Base-by-base conservation (phyloP, 2,113 vertebrate genomes). In the Rhagologus leucostigma region DNA sequence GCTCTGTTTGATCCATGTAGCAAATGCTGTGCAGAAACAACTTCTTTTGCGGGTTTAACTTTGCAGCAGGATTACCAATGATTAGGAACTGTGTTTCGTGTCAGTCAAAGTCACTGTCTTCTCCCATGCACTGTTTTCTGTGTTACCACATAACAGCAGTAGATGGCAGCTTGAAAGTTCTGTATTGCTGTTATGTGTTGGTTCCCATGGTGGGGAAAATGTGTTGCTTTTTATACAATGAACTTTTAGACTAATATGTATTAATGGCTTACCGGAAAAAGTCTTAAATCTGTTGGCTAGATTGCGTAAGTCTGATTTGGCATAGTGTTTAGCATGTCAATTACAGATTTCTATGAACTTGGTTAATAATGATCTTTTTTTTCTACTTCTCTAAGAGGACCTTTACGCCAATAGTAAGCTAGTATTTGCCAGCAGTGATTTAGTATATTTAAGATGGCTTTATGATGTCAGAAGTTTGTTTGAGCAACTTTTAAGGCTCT, bases 91-190 rank as follows among this genome's bases (percentile, higher is more conserved):
- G 0, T 52, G 46, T 44, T 77, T 68, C 44, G 22, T 0, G 0
- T 59, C 53, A 37, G 32, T 67, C 71, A 59, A 63, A 67, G 27
- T 60, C 56, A 13, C 47, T 64, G 15, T 27, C 6, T 77, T 86
- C 41, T 89, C 16, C 29, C 4, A 2, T 64, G 60, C 33, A 5
- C 2, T 9, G 6, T 47, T 37, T 60, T 92, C 84, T 95, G 60
- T 95, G 76, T 87, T 95, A 87, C 89, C 84, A 35, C 1, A 0
- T 27, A 89, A 30, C 37, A 90, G 78, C 90, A 90, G 90, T 60
- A 94, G 91, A 89, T 91, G 89, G 89, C 94, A 94, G 65, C 74
- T 96, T 89, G 24, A 42, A 96, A 87, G 60, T 87, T 76, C 84
- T 59, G 7, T 64, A 26, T 53, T 73, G 6, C 53, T 91, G 11